These are phyloP conservation scores for Erethizon dorsatum DNA, from an alignment of 2,797 vertebrate species.

Conservation along the genomic window DNA sequence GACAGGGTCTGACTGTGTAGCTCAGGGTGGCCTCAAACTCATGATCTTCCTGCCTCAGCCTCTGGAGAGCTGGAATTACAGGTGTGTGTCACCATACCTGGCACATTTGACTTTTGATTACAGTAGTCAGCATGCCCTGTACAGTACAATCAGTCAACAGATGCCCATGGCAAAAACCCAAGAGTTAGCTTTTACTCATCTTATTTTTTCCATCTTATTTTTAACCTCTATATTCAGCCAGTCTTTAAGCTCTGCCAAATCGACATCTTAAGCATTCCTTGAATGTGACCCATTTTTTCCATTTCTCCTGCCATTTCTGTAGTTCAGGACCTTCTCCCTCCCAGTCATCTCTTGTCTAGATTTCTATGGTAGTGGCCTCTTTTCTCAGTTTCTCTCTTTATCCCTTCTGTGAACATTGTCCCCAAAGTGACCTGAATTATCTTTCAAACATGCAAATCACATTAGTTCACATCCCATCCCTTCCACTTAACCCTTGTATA, in stretches of 20 bases:
- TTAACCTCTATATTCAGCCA: slow-evolving; percentile 31
- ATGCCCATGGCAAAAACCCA: slow-evolving; percentile 15
- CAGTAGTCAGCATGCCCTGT: neutral
- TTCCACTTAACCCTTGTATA: slow-evolving; percentile 25
- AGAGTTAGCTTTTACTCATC: neutral
- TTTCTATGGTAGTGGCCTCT: slow-evolving; percentile 8
- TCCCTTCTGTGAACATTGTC: neutral
- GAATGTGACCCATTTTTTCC: slow-evolving; percentile 39
- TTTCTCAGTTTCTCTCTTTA: neutral
- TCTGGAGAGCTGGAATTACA: neutral
- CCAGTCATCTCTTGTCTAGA: neutral
- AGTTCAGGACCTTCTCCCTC: neutral
- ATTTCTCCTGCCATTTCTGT: neutral
- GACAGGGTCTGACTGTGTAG: neutral
- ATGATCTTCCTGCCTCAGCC: neutral
- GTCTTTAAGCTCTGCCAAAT: slow-evolving; percentile 7
- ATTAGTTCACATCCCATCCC: neutral
- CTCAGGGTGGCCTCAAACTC: neutral
- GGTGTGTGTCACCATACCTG: neutral
- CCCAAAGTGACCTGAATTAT: neutral
- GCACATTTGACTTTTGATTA: neutral
- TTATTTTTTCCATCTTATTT: slow-evolving; percentile 61
- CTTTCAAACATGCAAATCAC: slow-evolving; percentile 50
- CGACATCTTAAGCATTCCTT: slow-evolving; percentile 26
- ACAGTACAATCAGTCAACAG: neutral